Base-by-base conservation (phyloP, 2,797 vertebrate species). In the Sylvilagus floridanus region DNA sequence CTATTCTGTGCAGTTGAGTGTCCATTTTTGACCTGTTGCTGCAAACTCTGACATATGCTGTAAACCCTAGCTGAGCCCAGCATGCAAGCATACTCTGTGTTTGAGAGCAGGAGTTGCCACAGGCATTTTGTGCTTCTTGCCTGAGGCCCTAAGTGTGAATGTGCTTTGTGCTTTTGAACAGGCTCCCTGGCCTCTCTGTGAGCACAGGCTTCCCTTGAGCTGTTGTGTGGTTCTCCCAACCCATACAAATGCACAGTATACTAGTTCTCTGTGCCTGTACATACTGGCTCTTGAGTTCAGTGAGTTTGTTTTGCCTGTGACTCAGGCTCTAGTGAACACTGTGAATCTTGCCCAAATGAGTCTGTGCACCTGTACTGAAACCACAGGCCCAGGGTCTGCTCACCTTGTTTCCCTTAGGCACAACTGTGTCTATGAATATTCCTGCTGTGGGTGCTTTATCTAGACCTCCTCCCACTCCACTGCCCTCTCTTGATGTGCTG, bases 51-150 rank as follows among this genome's bases (percentile, higher is more conserved):
- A 78, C 96, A 54, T 92, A 78, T 95, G 91, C 94, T 96, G 1
- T 94, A 84, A 86, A 83, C 88, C 69, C 57, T 97, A 4, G 60
- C 95, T 96, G 93, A 94, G 82, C 79, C 88, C 83, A 95, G 96
- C 96, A 95, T 93, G 95, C 73, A 77, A 82, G 72, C 13, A 54
- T 54, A 95, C 83, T 85, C 85, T 52, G 66, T 79, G 91, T 83
- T 72, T 88, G 91, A 93, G 85, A 93, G 32, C 32, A 72, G 82
- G 77, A 75, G 42, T 90, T 96, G 72, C 35, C 94, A 42, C 71
- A 72, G 93, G 66, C 62, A 69, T 85, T 81, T 93, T 68, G 76
- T 90, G 66, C 79, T 83, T 96, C 84, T 92, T 95, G 75, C 83
- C 50, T 81, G 90, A 54, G 75, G 26, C 50, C 66, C 66, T 86